These are phyloP conservation scores for Metopia argyrocephala DNA, from an alignment of 2,888 invertebrate species.

Conservation along the genomic window DNA sequence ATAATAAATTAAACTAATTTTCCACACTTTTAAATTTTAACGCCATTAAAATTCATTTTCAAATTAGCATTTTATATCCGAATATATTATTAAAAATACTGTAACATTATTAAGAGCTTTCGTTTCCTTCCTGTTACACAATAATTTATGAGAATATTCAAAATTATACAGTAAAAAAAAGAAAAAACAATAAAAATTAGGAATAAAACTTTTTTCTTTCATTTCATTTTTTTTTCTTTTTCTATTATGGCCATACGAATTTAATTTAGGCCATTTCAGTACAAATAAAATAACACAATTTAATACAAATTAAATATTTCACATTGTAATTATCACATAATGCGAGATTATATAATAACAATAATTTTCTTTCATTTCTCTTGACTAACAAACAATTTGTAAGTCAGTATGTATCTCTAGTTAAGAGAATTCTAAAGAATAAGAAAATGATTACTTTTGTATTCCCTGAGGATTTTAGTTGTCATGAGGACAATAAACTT, in stretches of 20 bases:
- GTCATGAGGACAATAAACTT: neutral
- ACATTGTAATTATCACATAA: neutral
- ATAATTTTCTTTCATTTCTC: neutral
- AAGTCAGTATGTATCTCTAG: neutral
- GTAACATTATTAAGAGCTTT: slow-evolving; percentile 33
- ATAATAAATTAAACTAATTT: no score
- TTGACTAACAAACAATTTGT: neutral
- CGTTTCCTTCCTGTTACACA: slow-evolving; percentile 33
- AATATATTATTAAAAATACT: neutral
- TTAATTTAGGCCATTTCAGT: neutral
- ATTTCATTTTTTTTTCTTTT: neutral
- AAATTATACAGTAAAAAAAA: no score
- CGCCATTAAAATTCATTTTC: neutral
- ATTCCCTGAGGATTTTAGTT: neutral
- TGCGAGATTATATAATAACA: neutral
- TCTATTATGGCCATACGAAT: no score
- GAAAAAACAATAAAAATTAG: no score
- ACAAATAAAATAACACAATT: no score
- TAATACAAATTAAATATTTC: neutral
- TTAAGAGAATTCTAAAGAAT: neutral
- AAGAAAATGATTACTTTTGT: neutral
- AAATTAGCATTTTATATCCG: neutral
- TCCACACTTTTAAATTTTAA: neutral
- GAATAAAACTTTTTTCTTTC: neutral
- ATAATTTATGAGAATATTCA: slow-evolving; percentile 9